These are phyloP conservation scores for Drosophila anomelani DNA, from an alignment of 2,888 invertebrate genomes.

Conservation along the genomic window DNA sequence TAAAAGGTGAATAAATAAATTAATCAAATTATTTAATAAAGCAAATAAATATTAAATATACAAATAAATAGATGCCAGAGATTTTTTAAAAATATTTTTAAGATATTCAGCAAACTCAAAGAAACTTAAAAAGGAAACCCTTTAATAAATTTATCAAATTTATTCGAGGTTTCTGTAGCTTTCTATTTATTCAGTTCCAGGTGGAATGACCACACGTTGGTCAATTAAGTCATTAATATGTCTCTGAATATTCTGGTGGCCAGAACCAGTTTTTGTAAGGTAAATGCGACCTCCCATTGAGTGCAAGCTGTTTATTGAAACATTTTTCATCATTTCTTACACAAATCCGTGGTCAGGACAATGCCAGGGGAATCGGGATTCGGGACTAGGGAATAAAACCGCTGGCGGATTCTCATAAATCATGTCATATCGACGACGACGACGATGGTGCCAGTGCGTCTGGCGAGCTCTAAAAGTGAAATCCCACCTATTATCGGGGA, in stretches of 20 bases:
- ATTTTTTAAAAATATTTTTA: too few relatives aligned
- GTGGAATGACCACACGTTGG: constrained; percentile 37
- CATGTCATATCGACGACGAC: constrained; percentile 56
- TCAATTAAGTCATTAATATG: constrained; percentile 75
- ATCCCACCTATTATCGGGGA: constrained; percentile 71
- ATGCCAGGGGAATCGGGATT: constrained; percentile 41
- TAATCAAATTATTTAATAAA: neutral
- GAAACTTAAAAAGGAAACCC: too few relatives aligned
- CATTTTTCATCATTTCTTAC: constrained; percentile 75
- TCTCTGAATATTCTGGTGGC: constrained; percentile 34
- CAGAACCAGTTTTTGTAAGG: neutral
- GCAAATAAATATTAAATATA: neutral
- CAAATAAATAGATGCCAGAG: neutral
- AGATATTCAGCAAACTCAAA: too few relatives aligned
- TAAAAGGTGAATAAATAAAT: neutral
- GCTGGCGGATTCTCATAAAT: constrained; percentile 61
- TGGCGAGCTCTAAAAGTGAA: constrained; percentile 68
- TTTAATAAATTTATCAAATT: neutral
- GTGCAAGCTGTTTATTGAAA: constrained; percentile 67
- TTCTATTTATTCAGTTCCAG: neutral
- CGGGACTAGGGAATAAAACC: constrained; percentile 2
- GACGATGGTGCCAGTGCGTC: constrained; percentile 63
- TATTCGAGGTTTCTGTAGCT: neutral
- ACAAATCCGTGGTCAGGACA: constrained; percentile 62
- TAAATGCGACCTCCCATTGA: constrained; percentile 46